Evolutionary conservation across 2,113 vertebrate species (phyloP).

Genomic region (Gambusia affinis): DNA sequence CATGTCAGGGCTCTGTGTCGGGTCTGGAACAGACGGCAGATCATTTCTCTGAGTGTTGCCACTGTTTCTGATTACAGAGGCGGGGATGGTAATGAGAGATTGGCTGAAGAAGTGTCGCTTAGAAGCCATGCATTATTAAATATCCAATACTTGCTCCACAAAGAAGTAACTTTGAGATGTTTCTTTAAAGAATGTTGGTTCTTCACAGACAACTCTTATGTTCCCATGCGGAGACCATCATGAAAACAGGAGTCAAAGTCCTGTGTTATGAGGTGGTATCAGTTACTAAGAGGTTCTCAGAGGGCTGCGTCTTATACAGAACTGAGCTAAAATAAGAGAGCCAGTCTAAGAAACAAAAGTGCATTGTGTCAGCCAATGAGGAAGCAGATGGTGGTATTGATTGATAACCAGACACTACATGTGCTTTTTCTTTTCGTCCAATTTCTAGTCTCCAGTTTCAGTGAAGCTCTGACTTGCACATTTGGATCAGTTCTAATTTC

Average conservation of each 20-base stretch:
- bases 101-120: neutral
- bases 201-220: neutral
- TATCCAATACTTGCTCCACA: neutral
- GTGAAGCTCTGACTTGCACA: too few species aligned
- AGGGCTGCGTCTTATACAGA: too few species aligned
- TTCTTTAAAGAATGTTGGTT: neutral
- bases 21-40: neutral
- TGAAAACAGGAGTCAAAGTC: neutral
- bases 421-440: too few species aligned
- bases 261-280: too few species aligned
- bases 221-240: neutral
- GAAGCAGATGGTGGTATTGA: too few species aligned
- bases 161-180: neutral
- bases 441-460: too few species aligned
- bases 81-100: slow-evolving; percentile 27
- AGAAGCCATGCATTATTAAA: neutral
- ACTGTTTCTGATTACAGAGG: neutral
- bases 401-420: too few species aligned
- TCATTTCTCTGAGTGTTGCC: neutral
- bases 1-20: neutral
- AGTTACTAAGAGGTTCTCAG: too few species aligned
- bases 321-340: too few species aligned
- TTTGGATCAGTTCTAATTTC: too few species aligned
- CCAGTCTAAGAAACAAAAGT: too few species aligned
- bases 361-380: too few species aligned